These are phyloP conservation scores for Sminthurinus signatus DNA, from an alignment of 1,140 invertebrate genomes.

Conservation along the genomic window DNA sequence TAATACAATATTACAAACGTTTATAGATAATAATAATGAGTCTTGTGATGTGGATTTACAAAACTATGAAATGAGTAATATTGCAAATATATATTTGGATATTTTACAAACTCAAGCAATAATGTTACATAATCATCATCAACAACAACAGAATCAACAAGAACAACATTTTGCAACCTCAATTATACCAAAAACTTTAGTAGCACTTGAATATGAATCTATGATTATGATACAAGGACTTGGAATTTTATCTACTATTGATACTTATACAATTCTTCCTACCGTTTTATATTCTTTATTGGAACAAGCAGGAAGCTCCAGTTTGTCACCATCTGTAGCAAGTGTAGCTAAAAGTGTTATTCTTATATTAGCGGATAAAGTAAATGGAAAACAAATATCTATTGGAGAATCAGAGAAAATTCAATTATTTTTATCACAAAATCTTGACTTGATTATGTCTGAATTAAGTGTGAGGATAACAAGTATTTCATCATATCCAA, in stretches of 20 bases:
- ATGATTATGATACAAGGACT: conserved; percentile 26
- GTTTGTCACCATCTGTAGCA: background rate
- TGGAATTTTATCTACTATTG: conserved; percentile 8
- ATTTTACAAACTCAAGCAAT: conserved; percentile 3
- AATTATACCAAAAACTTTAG: background rate
- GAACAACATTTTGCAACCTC: background rate
- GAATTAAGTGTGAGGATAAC: conserved; percentile 29
- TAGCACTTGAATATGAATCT: background rate
- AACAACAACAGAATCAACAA: no score
- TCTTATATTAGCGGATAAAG: background rate
- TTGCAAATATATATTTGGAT: background rate
- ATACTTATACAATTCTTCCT: conserved; percentile 20
- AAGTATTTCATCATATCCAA: conserved; percentile 18
- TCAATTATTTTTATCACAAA: conserved; percentile 8
- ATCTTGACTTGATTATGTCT: conserved; percentile 27
- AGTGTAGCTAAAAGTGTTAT: background rate
- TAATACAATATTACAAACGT: background rate
- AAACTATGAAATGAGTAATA: conserved; percentile 3
- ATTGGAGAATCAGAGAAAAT: background rate
- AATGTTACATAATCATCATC: no score
- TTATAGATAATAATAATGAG: background rate
- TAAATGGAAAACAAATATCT: background rate
- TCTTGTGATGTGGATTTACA: background rate
- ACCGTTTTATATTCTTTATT: conserved; percentile 27
- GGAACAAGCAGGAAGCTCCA: conserved; percentile 33